These are phyloP conservation scores for Leptothorax acervorum DNA, from an alignment of 2,888 invertebrate species.

Conservation along the genomic window DNA sequence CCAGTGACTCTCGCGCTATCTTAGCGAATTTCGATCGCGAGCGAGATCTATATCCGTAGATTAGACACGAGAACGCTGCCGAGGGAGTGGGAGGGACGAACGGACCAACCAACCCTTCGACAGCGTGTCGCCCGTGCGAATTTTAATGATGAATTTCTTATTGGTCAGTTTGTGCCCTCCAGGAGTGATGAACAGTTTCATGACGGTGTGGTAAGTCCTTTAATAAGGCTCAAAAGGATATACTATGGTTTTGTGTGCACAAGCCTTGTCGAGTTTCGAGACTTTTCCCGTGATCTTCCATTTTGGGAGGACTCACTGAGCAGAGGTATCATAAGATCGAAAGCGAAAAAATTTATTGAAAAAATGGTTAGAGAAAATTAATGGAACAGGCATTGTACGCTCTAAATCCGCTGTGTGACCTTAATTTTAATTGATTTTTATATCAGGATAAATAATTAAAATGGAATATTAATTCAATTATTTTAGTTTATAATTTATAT, in stretches of 20 bases:
- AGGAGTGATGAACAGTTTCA: slow-evolving; percentile 95
- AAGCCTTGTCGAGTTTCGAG: slow-evolving; percentile 82
- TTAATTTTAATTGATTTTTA: neutral
- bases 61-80: slow-evolving; percentile 59
- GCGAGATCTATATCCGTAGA: slow-evolving; percentile 48
- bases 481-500: neutral
- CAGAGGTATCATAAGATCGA: neutral
- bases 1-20: slow-evolving; percentile 20
- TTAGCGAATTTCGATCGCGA: slow-evolving; percentile 38
- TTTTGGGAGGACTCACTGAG: slow-evolving; percentile 59
- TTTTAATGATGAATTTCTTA: slow-evolving; percentile 86
- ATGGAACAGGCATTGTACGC: neutral
- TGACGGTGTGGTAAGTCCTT: slow-evolving; percentile 94
- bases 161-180: slow-evolving; percentile 93
- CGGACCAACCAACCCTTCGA: slow-evolving; percentile 44
- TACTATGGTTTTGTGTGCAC: slow-evolving; percentile 85
- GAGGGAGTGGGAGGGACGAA: slow-evolving; percentile 14
- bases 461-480: neutral
- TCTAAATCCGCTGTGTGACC: neutral
- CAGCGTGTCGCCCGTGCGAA: slow-evolving; percentile 63
- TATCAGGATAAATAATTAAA: slow-evolving; percentile 1
- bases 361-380: neutral
- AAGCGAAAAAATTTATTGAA: neutral
- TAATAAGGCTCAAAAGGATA: slow-evolving; percentile 81
- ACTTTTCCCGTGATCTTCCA: neutral